These are phyloP conservation scores for Riparia riparia DNA, from an alignment of 2,113 vertebrate genomes.

Conservation along the genomic window DNA sequence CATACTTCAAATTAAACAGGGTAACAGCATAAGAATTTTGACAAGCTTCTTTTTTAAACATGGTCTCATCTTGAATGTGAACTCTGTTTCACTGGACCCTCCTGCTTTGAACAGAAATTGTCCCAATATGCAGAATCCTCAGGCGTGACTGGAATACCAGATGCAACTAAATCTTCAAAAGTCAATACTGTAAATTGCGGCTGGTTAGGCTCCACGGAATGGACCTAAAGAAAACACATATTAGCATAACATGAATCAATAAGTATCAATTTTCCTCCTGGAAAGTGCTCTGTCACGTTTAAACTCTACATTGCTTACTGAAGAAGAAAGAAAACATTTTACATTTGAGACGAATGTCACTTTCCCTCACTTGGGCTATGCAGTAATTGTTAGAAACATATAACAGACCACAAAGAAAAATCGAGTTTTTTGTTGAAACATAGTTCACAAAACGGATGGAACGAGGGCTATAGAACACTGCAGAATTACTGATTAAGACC, in stretches of 20 bases:
- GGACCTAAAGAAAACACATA: conserved; percentile 24
- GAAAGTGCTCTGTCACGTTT: not conserved
- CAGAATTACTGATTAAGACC: not conserved
- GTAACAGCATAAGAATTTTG: not conserved
- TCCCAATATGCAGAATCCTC: conserved; percentile 92
- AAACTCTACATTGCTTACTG: not conserved
- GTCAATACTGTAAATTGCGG: conserved; percentile 82
- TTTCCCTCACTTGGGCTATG: not conserved
- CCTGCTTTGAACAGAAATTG: conserved; percentile 86
- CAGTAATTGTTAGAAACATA: not conserved
- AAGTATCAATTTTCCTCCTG: not conserved
- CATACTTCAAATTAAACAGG: not conserved
- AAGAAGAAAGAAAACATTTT: not conserved
- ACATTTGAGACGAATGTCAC: not conserved
- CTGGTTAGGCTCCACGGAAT: conserved; percentile 55
- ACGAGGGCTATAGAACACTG: not conserved
- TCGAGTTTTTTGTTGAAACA: not conserved
- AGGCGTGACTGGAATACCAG: conserved; percentile 84
- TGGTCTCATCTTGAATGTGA: conserved; percentile 47
- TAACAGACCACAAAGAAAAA: not conserved
- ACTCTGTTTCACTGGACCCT: conserved; percentile 81
- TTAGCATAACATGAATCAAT: not conserved
- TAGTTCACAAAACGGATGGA: not conserved
- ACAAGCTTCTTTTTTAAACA: not conserved
- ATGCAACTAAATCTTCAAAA: conserved; percentile 87